These are phyloP conservation scores for Beroe forskalii DNA, from an alignment of 37 sponge, comb jelly and placozoan genomes.

Conservation along the genomic window DNA sequence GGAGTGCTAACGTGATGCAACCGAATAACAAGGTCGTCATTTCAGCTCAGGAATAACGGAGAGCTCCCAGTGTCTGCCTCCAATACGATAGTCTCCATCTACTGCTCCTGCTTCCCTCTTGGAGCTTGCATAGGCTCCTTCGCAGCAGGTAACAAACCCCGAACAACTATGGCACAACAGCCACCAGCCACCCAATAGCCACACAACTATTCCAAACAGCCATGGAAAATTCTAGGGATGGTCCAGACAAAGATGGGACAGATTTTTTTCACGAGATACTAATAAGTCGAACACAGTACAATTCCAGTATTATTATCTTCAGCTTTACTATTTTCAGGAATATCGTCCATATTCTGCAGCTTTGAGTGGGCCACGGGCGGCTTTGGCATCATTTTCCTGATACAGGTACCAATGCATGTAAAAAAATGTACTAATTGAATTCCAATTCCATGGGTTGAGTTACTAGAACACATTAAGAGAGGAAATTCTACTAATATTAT, in stretches of 20 bases:
- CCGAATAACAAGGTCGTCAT: too few species aligned
- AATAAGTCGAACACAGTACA: too few species aligned
- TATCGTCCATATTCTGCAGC: background rate
- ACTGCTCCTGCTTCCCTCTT: constrained; percentile 40
- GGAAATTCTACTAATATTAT: too few species aligned
- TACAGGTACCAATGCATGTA: constrained; percentile 10
- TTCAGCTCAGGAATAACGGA: constrained; percentile 1
- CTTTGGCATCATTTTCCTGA: background rate
- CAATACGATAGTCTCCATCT: constrained; percentile 21
- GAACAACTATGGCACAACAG: background rate
- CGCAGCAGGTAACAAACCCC: background rate
- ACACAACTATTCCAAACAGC: too few species aligned
- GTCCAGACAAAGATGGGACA: too few species aligned
- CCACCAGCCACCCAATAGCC: too few species aligned
- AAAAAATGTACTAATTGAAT: background rate
- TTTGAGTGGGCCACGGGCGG: constrained; percentile 30
- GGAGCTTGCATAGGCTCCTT: constrained; percentile 44
- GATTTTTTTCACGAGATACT: too few species aligned
- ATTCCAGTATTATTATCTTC: too few species aligned
- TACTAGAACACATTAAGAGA: too few species aligned
- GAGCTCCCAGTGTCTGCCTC: constrained; percentile 4
- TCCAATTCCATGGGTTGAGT: background rate
- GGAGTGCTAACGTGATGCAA: too few species aligned
- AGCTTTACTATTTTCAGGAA: background rate
- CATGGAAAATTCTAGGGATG: too few species aligned